Conservation (phyloP, 35 echinoderm and acorn worm genomes). For the Stichopus chloronotus region DNA sequence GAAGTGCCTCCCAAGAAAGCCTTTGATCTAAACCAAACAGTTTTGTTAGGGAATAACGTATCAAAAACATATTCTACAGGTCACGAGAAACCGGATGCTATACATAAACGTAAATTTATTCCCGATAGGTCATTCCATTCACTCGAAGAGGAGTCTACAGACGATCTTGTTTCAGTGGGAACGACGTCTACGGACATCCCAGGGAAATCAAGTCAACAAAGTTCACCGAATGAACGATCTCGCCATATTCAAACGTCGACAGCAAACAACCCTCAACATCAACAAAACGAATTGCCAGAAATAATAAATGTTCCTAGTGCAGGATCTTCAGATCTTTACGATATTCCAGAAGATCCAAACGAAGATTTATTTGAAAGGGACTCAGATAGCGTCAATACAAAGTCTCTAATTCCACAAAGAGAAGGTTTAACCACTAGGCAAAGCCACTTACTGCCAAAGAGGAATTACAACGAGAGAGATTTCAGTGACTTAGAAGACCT, state of each 20-base stretch:
- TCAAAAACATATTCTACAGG: conserved; percentile 24
- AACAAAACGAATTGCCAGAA: background rate
- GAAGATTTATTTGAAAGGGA: background rate
- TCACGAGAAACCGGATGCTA: background rate
- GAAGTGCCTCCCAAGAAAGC: conserved; percentile 26
- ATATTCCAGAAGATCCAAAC: conserved; percentile 55
- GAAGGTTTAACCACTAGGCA: background rate
- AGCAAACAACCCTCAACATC: background rate
- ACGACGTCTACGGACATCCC: background rate
- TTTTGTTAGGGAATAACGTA: background rate
- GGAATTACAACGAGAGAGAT: background rate
- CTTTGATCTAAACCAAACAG: background rate
- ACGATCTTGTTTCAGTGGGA: background rate
- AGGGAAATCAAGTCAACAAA: background rate
- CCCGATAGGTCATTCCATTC: conserved; percentile 36
- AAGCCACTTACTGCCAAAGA: background rate
- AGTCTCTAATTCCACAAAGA: background rate
- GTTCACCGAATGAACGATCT: background rate
- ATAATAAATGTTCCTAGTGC: background rate
- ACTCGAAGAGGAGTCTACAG: background rate
- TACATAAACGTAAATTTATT: background rate
- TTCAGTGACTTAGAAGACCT: conserved; percentile 4
- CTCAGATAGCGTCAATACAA: background rate
- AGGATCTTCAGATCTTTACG: conserved; percentile 12
- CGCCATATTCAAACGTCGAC: background rate